Evolutionary conservation across 1,140 invertebrate species (phyloP).

Genomic region (Drosophila micromelanica): DNA sequence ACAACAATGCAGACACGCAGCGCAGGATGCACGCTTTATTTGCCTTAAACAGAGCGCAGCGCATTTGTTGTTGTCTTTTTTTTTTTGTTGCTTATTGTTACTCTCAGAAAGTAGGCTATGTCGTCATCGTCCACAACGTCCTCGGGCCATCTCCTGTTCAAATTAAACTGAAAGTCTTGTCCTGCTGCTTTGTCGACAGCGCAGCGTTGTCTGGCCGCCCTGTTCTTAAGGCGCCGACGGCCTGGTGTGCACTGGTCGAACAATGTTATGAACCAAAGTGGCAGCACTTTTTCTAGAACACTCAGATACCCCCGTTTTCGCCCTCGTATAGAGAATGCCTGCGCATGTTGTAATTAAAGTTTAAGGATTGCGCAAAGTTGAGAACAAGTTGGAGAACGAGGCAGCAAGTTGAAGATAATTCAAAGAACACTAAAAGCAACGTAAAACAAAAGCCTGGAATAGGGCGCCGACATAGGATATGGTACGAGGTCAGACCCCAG

Average conservation of each 20-base stretch:
- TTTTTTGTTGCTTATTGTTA: constrained; percentile 24
- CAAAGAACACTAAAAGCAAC: constrained; percentile 17
- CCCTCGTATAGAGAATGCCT: constrained; percentile 1
- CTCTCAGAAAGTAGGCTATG: constrained; percentile 68
- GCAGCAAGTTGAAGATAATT: constrained; percentile 27
- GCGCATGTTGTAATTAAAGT: constrained; percentile 75
- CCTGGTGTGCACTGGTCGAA: constrained; percentile 42
- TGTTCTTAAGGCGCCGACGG: constrained; percentile 18
- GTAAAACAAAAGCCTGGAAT: constrained; percentile 52
- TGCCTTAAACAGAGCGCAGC: constrained; percentile 52
- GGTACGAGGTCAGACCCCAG: neutral
- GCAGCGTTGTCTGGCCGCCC: constrained; percentile 40
- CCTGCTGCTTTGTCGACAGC: constrained; percentile 10
- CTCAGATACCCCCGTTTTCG: constrained; percentile 10
- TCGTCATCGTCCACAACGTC: constrained; percentile 26
- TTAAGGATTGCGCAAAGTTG: constrained; percentile 68
- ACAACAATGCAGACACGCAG: constrained; percentile 47
- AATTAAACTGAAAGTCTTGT: constrained; percentile 82
- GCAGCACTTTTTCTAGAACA: constrained; percentile 73
- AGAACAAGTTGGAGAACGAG: constrained; percentile 17
- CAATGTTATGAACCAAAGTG: constrained; percentile 73
- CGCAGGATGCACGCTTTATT: constrained; percentile 76
- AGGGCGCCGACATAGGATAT: constrained; percentile 4
- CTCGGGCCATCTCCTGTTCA: constrained; percentile 70
- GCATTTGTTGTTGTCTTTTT: constrained; percentile 20